Conservation (phyloP, 2,888 invertebrate species). For the Torymus texanus region DNA sequence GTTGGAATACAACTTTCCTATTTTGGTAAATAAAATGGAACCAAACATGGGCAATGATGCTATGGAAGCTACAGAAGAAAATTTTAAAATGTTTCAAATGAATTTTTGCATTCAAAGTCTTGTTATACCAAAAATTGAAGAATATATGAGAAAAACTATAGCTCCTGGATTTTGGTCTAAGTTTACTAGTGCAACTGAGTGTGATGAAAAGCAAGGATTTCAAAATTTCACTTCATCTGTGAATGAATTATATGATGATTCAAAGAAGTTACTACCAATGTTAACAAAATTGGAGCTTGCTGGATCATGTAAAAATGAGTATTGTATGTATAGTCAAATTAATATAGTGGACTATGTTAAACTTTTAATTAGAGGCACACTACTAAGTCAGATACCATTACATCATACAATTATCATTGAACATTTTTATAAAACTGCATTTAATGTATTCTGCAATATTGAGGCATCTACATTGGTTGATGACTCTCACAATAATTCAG, state of each 20-base stretch:
- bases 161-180: conserved; percentile 82
- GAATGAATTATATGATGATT: conserved; percentile 79
- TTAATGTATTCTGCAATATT: conserved; percentile 81
- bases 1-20: conserved; percentile 54
- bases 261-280: conserved; percentile 78
- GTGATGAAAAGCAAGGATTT: conserved; percentile 79
- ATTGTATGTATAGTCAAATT: conserved; percentile 77
- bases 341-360: conserved; percentile 80
- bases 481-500: conserved; percentile 77
- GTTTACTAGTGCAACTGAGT: conserved; percentile 76
- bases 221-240: conserved; percentile 82
- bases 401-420: conserved; percentile 83
- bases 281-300: conserved; percentile 78
- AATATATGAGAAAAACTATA: conserved; percentile 79
- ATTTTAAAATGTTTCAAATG: conserved; percentile 37
- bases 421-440: conserved; percentile 86
- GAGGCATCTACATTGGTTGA: conserved; percentile 60
- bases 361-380: conserved; percentile 80
- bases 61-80: conserved; percentile 48
- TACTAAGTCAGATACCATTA: conserved; percentile 84
- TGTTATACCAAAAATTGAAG: conserved; percentile 77
- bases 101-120: conserved; percentile 66
- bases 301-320: conserved; percentile 56
- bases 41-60: conserved; percentile 19
- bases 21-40: conserved; percentile 46